These are phyloP conservation scores for Sprattus sprattus DNA, from an alignment of 2,113 vertebrate species.

Conservation along the genomic window DNA sequence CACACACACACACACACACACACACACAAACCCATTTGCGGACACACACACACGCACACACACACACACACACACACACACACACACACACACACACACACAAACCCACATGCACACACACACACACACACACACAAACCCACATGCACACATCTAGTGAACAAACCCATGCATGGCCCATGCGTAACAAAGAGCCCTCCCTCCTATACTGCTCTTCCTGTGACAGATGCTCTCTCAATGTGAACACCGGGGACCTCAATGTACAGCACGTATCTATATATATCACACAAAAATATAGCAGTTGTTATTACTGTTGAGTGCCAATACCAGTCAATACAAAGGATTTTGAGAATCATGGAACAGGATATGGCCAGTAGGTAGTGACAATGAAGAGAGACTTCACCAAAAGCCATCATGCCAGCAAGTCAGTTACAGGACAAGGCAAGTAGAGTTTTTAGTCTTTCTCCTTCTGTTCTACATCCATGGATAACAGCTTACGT, in stretches of 20 bases:
- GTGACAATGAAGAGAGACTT: neutral
- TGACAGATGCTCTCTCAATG: neutral
- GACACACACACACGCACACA: neutral
- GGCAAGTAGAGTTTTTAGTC: neutral
- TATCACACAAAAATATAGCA: neutral
- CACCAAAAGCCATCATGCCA: neutral
- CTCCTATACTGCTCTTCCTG: neutral
- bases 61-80: neutral
- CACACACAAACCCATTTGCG: neutral
- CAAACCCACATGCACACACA: neutral
- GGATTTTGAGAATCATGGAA: neutral
- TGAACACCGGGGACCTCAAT: neutral
- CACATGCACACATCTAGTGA: neutral
- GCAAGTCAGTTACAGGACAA: neutral
- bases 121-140: neutral
- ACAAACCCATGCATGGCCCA: neutral
- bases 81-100: neutral
- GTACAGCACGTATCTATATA: neutral
- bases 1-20: neutral
- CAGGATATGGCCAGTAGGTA: neutral
- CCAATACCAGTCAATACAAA: neutral
- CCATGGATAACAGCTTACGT: constrained; percentile 6
- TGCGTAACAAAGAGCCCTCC: neutral
- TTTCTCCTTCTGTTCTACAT: neutral
- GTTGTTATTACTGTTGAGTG: neutral